Evolutionary conservation across 1,140 invertebrate genomes (phyloP), one percentile per base, ranked within the genome.

Genomic region (Dryas iulia): DNA sequence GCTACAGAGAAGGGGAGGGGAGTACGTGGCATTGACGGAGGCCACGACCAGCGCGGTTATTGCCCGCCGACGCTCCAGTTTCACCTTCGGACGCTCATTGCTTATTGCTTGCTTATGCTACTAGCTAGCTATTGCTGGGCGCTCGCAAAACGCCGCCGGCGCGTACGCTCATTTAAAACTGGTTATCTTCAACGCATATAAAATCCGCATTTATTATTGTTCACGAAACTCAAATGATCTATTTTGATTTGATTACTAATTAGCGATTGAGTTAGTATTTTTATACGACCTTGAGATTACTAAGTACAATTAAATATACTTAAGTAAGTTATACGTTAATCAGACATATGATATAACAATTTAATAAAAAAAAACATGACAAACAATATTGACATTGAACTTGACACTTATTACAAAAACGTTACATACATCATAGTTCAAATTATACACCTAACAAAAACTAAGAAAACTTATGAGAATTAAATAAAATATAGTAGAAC

Each of bases 21-120:
- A 72, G 73, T 73, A 66, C 57, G 69, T 86, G 86, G 81, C 87
- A 90, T 88, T 88, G 87, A 83, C 83, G 82, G 82, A 87, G 87
- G 86, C 86, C 87, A 83, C 81, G 84, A 83, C 81, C 76, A 70
- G 69, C 72, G 79, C 87, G 87, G 86, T 90, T 90, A 89, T 84
- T 87, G 86, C 82, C 87, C 87, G 86, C 81, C 61, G 26, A 57
- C 56, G 59, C 58, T 67, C 65, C 65, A 61, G 60, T 67, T 61
- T 60, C 65, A 52, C 58, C 60, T 59, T 60, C 58, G 58, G 24
- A 35, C 62, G 53, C 54, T 65, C 71, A 73, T 73, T 72, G n/a
- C n/a, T n/a, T n/a, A n/a, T n/a, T n/a, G n/a, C n/a, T n/a, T n/a
- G n/a, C n/a, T n/a, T n/a, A n/a, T n/a, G n/a, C n/a, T n/a, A n/a